A percentile compares a stretch with the other conserved stretches of the same genome.
Conservation (phyloP, 1,140 invertebrate genomes). For the Zaprionus taronus region DNA sequence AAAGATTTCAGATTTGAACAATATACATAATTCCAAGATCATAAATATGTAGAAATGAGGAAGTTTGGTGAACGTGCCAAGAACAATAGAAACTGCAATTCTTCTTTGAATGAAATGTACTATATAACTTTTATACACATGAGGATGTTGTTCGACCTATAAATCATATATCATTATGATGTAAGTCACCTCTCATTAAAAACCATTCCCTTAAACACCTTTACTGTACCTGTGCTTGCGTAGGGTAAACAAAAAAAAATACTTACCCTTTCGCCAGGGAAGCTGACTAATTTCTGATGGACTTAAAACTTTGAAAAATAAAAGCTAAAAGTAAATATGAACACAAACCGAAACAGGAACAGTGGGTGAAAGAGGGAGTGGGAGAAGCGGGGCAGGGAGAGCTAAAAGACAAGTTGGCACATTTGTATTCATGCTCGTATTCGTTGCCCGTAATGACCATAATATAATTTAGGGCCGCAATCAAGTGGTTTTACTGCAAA, state of each 20-base stretch:
- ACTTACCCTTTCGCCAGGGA: neutral
- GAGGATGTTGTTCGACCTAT: too few relatives aligned
- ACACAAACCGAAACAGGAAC: neutral
- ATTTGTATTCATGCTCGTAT: constrained; percentile 20
- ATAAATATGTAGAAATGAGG: too few relatives aligned
- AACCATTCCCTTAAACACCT: neutral
- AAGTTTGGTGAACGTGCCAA: too few relatives aligned
- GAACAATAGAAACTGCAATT: too few relatives aligned
- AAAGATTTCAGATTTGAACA: too few relatives aligned
- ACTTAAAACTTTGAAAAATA: constrained; percentile 13
- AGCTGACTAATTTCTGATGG: neutral
- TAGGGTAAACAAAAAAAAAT: neutral
- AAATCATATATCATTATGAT: too few relatives aligned
- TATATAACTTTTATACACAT: too few relatives aligned
- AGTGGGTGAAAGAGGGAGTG: neutral
- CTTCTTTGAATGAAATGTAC: too few relatives aligned
- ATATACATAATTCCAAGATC: too few relatives aligned
- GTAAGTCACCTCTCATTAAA: neutral
- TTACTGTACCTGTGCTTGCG: neutral
- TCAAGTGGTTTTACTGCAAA: constrained; percentile 72
- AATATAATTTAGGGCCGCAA: constrained; percentile 79
- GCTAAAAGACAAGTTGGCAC: neutral
- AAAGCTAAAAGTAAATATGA: constrained; percentile 5
- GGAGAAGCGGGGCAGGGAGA: too few relatives aligned
- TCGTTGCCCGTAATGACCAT: constrained; percentile 66